Conservation (phyloP, 2,113 vertebrate species). For the Nanger granti region DNA sequence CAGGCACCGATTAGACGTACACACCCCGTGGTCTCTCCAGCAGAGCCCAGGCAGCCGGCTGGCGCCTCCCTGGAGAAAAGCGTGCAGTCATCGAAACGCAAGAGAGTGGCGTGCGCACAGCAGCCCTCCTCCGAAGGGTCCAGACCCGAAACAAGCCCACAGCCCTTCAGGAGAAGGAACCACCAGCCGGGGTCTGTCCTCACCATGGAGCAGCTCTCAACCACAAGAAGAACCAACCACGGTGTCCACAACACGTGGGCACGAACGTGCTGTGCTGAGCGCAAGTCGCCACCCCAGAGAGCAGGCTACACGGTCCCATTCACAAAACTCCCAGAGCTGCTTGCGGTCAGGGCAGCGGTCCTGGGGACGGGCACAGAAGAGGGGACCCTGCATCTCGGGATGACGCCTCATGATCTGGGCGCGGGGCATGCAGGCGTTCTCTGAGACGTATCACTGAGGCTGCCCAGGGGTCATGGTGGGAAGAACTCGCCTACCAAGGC, state of each 20-base stretch:
- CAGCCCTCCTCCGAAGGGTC: background rate
- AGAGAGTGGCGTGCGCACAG: accelerated
- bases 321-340: background rate
- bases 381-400: background rate
- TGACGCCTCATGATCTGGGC: background rate
- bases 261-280: background rate
- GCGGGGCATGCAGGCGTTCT: background rate
- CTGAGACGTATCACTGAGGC: background rate
- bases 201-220: accelerated
- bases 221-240: accelerated
- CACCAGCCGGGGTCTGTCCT: background rate
- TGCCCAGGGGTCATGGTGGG: background rate
- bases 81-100: accelerated
- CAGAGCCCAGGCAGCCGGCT: background rate
- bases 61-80: background rate
- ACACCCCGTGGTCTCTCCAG: background rate
- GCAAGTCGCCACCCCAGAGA: background rate
- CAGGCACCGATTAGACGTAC: background rate
- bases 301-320: accelerated
- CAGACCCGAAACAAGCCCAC: background rate
- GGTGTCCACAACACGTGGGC: accelerated
- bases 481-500: background rate
- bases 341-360: background rate
- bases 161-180: background rate
- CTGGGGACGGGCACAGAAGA: accelerated